Conservation (phyloP, 2,888 invertebrate species). For the Cheilosia grossa region DNA sequence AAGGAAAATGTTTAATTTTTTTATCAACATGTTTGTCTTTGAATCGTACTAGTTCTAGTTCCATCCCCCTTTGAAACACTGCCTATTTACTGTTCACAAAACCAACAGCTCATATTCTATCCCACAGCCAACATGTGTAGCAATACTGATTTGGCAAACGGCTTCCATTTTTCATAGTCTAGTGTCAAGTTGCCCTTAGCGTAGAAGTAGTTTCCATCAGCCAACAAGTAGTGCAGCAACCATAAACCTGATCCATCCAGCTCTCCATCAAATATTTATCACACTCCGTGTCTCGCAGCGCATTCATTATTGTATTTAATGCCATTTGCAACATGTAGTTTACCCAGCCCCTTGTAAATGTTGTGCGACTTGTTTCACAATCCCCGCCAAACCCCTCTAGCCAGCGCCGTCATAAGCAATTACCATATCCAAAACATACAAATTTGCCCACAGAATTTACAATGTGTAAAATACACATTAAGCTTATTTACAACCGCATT, state of each 20-base stretch:
- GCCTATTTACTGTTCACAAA: no score
- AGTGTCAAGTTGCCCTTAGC: no score
- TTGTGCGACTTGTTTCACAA: not conserved
- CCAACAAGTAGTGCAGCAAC: no score
- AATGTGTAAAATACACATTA: conserved; percentile 71
- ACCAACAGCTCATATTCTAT: no score
- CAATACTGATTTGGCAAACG: no score
- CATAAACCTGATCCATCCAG: not conserved
- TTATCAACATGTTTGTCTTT: no score
- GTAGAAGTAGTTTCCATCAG: no score
- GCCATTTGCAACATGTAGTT: conserved; percentile 43
- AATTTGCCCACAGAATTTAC: conserved; percentile 66
- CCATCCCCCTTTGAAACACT: no score
- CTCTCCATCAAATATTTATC: not conserved
- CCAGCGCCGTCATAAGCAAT: conserved; percentile 37
- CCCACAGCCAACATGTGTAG: no score
- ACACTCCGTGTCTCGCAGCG: not conserved
- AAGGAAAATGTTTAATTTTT: no score
- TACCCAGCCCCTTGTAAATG: conserved; percentile 37
- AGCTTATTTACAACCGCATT: conserved; percentile 70
- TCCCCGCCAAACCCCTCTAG: not conserved
- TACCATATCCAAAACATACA: conserved; percentile 67
- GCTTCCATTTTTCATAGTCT: no score
- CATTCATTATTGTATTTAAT: conserved; percentile 27
- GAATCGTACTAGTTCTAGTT: no score